phyloP scores from a whole-genome alignment of 30 jellyfish, hydroid and myxozoan genomes.

The Turritopsis rubra region DNA sequence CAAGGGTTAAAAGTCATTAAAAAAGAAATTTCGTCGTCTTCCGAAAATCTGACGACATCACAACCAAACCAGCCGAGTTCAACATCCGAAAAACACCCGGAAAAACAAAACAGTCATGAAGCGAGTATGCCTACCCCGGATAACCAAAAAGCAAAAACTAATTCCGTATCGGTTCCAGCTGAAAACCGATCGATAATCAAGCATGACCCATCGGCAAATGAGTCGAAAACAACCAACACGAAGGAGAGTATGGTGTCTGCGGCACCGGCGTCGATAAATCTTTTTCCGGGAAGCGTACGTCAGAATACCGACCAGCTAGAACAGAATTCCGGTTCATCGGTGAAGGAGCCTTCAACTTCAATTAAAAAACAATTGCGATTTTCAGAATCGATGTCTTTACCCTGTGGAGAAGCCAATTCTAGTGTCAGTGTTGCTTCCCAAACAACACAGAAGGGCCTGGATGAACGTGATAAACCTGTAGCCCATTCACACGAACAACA shows the following conservation, averaged over 20 bases:
- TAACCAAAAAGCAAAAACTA: not conserved
- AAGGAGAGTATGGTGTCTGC: not conserved
- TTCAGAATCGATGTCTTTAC: not conserved
- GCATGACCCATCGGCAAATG: not conserved
- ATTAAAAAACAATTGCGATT: not conserved
- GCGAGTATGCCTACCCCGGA: not conserved
- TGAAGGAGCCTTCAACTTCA: not conserved
- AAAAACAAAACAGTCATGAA: not conserved
- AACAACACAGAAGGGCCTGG: not conserved
- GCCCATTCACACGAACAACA: not conserved
- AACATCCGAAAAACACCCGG: not conserved
- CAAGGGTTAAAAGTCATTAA: conserved; percentile 10
- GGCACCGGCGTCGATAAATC: not conserved
- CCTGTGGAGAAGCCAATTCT: not conserved
- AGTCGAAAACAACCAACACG: not conserved
- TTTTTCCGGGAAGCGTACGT: not conserved
- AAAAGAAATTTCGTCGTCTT: not conserved
- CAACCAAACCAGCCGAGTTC: not conserved
- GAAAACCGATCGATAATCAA: not conserved
- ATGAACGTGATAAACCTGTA: not conserved
- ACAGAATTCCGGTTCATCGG: not conserved
- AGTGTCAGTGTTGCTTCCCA: not conserved
- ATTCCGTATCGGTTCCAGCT: not conserved
- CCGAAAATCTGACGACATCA: not conserved
- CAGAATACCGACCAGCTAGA: not conserved